phyloP scores from a whole-genome alignment of 2,113 vertebrate genomes.

The Colinus virginianus region DNA sequence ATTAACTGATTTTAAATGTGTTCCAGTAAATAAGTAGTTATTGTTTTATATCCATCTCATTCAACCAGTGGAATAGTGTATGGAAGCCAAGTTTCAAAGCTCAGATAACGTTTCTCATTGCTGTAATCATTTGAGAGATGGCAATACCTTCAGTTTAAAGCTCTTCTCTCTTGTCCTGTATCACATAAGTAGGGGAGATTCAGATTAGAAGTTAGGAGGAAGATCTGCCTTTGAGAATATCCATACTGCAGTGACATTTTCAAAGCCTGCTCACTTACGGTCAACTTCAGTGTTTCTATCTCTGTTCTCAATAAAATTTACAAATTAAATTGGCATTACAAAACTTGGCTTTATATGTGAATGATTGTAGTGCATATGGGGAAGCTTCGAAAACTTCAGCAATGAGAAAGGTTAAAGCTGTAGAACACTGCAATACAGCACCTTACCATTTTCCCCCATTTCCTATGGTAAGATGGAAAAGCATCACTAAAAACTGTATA shows the following conservation, averaged over 20 bases:
- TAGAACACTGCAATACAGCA: background rate
- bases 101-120: background rate
- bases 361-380: background rate
- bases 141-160: background rate
- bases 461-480: background rate
- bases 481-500: background rate
- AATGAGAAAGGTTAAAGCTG: background rate
- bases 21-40: background rate
- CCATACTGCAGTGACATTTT: background rate
- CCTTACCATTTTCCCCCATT: background rate
- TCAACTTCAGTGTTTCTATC: background rate
- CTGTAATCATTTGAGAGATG: background rate
- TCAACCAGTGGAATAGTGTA: background rate
- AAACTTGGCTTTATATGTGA: background rate
- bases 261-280: background rate
- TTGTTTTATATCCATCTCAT: background rate
- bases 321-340: background rate
- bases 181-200: background rate
- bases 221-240: background rate
- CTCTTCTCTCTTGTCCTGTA: too few species aligned
- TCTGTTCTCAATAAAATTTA: background rate
- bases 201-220: background rate
- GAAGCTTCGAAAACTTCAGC: background rate
- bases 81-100: background rate
- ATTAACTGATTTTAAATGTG: background rate